Evolutionary conservation across 2,113 vertebrate species (phyloP), one percentile per base, ranked within the genome.

Genomic region (Odocoileus hemionus): DNA sequence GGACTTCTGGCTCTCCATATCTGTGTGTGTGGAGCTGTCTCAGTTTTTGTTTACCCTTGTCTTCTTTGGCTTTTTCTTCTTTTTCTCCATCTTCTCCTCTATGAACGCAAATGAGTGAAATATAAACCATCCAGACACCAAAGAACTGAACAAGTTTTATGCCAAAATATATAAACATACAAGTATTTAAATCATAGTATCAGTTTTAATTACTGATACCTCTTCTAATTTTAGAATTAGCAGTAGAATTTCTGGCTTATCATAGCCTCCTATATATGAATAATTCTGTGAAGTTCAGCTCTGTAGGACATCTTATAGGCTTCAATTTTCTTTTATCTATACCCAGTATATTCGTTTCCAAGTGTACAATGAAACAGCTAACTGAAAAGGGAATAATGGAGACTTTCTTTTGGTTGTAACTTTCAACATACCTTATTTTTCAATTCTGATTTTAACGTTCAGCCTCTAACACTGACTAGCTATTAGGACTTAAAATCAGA

Each of bases 1-100:
- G 99, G 25, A 99, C 98, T 97, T 99, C 99, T 0, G 99, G 98
- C 82, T 99, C 99, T 47, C 99, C 99, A 0, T 99, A 99, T 98
- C 99, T 99, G 60, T 99, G 99, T 2, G 97, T 98, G 92, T 99
- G 99, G 83, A 98, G 98, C 19, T 99, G 98, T 96, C 99, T 99
- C 45, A 98, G 92, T 87, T 99, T 99, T 83, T 99, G 98, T 89
- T 99, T 99, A 5, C 98, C 98, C 95, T 99, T 99, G 5, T 99
- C 99, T 14, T 99, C 99, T 89, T 99, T 99, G 96, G 89, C 39
- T 97, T 99, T 99, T 58, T 98, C 98, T 57, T 98, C 99, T 80
- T 99, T 99, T 98, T 99, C 98, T 98, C 99, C 98, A 95, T 99
- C 98, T 98, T 99, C 98, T 98, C 98, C 98, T 92, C 99, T 99